Percentiles rank a stretch among this genome's conserved stretches.
phyloP scores from a whole-genome alignment of 1,140 invertebrate species.

The Drosophila auraria region DNA sequence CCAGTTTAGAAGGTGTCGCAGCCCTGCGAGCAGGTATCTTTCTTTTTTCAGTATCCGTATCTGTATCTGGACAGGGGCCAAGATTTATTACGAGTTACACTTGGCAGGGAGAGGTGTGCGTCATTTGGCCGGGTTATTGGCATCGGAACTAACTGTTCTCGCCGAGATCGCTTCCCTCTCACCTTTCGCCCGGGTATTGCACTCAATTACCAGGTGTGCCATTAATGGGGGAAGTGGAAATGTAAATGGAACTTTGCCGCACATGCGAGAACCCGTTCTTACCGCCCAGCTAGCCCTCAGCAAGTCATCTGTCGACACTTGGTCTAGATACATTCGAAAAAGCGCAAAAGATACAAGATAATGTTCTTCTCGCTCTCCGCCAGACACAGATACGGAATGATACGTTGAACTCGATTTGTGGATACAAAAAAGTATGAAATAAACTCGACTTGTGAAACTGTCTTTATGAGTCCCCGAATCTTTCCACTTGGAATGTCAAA shows the following conservation, averaged over 20 bases:
- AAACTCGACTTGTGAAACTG: constrained; percentile 24
- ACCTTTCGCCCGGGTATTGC: constrained; percentile 55
- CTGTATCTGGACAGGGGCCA: constrained; percentile 43
- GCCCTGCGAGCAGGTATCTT: constrained; percentile 18
- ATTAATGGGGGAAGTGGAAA: constrained; percentile 44
- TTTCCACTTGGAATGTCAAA: constrained; percentile 63
- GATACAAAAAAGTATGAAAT: neutral
- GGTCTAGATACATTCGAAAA: constrained; percentile 50
- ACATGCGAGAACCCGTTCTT: constrained; percentile 62
- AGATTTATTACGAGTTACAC: constrained; percentile 41
- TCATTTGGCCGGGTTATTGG: constrained; percentile 65
- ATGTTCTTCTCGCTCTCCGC: constrained; percentile 33
- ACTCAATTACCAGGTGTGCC: constrained; percentile 52
- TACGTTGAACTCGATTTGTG: constrained; percentile 24
- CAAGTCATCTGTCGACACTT: constrained; percentile 35
- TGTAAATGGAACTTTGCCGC: constrained; percentile 65
- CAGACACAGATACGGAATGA: constrained; percentile 23
- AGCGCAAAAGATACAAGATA: constrained; percentile 47
- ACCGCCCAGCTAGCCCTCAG: constrained; percentile 38
- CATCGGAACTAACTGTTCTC: constrained; percentile 78
- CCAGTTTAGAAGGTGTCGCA: constrained; percentile 39
- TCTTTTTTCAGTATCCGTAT: constrained; percentile 16
- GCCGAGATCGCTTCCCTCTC: constrained; percentile 46
- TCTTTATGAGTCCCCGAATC: constrained; percentile 29
- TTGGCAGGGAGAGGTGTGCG: constrained; percentile 10